Conservation (phyloP, 2,797 vertebrate genomes). For the Carapus acus region DNA sequence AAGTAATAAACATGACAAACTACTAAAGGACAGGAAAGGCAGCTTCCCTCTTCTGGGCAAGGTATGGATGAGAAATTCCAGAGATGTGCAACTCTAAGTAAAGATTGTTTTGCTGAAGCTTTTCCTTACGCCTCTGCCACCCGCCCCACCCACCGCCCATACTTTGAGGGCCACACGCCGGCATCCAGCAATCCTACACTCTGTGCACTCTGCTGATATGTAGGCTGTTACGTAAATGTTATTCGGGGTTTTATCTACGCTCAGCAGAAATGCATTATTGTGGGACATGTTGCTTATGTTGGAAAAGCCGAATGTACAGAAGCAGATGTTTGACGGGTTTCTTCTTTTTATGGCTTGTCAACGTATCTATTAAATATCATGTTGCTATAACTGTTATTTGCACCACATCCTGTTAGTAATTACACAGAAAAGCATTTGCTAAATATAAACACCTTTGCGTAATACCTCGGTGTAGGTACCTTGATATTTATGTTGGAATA, state of each 20-base stretch:
- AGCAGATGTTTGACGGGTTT: too few relatives aligned
- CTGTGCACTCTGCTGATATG: slow-evolving; percentile 17
- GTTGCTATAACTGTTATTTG: too few relatives aligned
- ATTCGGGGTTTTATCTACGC: slow-evolving; percentile 47
- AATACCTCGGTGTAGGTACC: too few relatives aligned
- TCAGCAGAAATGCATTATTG: slow-evolving; percentile 56
- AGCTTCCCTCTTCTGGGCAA: slow-evolving; percentile 55
- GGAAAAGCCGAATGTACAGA: too few relatives aligned
- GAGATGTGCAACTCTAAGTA: not conserved
- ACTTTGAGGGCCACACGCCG: slow-evolving; percentile 17
- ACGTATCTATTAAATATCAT: too few relatives aligned
- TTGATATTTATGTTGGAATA: too few relatives aligned
- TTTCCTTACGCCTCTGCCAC: not conserved
- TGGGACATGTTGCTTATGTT: slow-evolving; percentile 41
- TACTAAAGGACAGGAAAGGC: slow-evolving; percentile 53
- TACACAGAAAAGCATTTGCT: too few relatives aligned
- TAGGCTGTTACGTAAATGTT: slow-evolving; percentile 52
- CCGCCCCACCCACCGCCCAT: not conserved
- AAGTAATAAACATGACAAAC: slow-evolving; percentile 42
- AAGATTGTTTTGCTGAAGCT: not conserved
- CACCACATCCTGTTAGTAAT: too few relatives aligned
- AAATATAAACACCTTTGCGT: too few relatives aligned
- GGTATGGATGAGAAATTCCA: slow-evolving; percentile 45
- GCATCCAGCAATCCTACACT: slow-evolving; percentile 37
- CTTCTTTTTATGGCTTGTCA: too few relatives aligned